Conservation (phyloP, 30 jellyfish, hydroid and myxozoan species). For the Clytia hemisphaerica region DNA sequence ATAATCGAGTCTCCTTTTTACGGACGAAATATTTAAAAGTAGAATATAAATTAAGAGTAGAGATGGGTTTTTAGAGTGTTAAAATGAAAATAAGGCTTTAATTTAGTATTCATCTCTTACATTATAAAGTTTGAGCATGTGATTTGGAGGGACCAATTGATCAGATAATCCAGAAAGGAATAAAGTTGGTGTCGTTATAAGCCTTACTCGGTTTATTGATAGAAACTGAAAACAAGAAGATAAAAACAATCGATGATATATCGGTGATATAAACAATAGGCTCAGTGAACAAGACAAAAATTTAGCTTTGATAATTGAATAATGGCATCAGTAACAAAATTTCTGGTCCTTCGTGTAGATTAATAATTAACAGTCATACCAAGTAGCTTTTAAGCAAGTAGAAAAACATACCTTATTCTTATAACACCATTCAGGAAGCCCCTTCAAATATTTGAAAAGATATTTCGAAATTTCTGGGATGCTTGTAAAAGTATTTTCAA, state of each 20-base stretch:
- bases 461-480: constrained; percentile 84
- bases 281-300: background rate
- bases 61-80: too few relatives aligned
- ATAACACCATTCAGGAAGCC: constrained; percentile 69
- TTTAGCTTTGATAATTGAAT: background rate
- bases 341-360: too few relatives aligned
- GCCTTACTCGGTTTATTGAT: constrained; percentile 54
- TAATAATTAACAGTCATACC: too few relatives aligned
- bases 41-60: too few relatives aligned
- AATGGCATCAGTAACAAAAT: too few relatives aligned
- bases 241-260: too few relatives aligned
- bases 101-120: constrained; percentile 32
- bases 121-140: constrained; percentile 58
- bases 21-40: too few relatives aligned
- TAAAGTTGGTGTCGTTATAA: constrained; percentile 57
- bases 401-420: constrained; percentile 57
- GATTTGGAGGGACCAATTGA: constrained; percentile 88
- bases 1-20: too few relatives aligned
- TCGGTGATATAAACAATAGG: background rate
- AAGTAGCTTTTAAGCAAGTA: background rate
- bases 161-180: constrained; percentile 87
- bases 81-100: too few relatives aligned
- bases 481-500: constrained; percentile 82
- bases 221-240: constrained; percentile 42
- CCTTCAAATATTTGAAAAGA: constrained; percentile 43